A percentile compares a stretch with the other conserved stretches of the same genome.
Evolutionary conservation across 2,113 vertebrate genomes (phyloP).

Genomic region (Merops nubicus): DNA sequence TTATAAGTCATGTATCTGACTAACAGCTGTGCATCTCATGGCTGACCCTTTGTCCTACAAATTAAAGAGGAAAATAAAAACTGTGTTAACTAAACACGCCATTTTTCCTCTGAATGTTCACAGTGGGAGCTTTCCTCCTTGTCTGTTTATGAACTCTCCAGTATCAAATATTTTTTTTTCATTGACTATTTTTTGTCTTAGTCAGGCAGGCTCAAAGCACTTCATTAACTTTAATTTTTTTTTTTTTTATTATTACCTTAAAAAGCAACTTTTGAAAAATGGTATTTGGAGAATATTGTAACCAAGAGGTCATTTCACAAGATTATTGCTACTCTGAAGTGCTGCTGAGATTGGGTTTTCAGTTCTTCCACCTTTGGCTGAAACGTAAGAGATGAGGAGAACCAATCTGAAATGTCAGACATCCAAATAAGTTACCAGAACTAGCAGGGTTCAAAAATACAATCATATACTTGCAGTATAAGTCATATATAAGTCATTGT

Average conservation of each 20-base stretch:
- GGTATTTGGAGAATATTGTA: neutral
- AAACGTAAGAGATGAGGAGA: neutral
- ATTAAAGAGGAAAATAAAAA: neutral
- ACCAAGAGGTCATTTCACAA: slow-evolving; percentile 21
- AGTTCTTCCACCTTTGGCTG: neutral
- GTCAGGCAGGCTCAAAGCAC: neutral
- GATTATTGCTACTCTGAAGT: slow-evolving; percentile 23
- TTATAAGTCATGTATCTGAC: neutral
- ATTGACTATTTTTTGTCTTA: neutral
- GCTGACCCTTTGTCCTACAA: neutral
- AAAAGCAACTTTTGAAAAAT: slow-evolving; percentile 32
- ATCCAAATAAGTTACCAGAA: neutral
- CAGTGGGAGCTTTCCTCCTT: neutral
- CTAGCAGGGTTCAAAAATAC: neutral
- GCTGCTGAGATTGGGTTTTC: neutral
- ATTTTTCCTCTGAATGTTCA: neutral
- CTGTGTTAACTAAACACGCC: neutral
- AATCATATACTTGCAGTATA: neutral
- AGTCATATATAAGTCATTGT: too few relatives aligned
- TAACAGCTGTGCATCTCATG: neutral
- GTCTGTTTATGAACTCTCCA: neutral
- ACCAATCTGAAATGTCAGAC: neutral
- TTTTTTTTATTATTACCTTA: slow-evolving; percentile 1
- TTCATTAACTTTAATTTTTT: slow-evolving; percentile 39
- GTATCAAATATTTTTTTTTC: neutral